phyloP scores from a whole-genome alignment of 2,113 vertebrate species.

The Pimephales promelas region DNA sequence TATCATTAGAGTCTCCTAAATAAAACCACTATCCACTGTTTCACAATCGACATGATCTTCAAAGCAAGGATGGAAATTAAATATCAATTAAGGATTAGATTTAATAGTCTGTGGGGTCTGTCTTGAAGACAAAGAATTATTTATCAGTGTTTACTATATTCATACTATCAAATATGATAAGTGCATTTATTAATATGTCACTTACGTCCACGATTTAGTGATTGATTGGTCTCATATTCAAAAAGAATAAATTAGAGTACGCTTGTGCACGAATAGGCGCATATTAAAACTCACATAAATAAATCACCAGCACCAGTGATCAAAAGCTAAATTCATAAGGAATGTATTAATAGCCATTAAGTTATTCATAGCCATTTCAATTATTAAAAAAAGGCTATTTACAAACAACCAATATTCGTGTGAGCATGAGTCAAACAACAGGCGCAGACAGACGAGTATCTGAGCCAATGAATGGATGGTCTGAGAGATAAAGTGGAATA shows the following conservation, averaged over 20 bases:
- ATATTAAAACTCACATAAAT: conserved; percentile 67
- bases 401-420: conserved; percentile 59
- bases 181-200: conserved; percentile 49
- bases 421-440: conserved; percentile 38
- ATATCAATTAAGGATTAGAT: conserved; percentile 17
- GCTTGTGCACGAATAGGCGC: conserved; percentile 60
- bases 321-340: conserved; percentile 69
- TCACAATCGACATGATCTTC: background rate
- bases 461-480: conserved; percentile 4
- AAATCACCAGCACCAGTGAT: conserved; percentile 66
- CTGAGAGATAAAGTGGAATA: background rate
- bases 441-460: background rate
- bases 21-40: background rate
- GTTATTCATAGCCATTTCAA: conserved; percentile 73
- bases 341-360: conserved; percentile 74
- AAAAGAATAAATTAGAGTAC: conserved; percentile 68
- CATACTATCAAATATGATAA: conserved; percentile 33
- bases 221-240: conserved; percentile 56
- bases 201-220: conserved; percentile 52
- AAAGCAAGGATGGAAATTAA: conserved; percentile 13
- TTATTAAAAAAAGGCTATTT: conserved; percentile 60
- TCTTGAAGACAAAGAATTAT: conserved; percentile 40
- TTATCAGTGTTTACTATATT: conserved; percentile 38
- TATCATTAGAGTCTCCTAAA: background rate
- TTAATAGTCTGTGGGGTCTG: conserved; percentile 20